A percentile compares a stretch with the other conserved stretches of the same genome.
These are phyloP conservation scores for Alviniconcha strummeri DNA, from an alignment of 2,888 invertebrate genomes.

Conservation along the genomic window DNA sequence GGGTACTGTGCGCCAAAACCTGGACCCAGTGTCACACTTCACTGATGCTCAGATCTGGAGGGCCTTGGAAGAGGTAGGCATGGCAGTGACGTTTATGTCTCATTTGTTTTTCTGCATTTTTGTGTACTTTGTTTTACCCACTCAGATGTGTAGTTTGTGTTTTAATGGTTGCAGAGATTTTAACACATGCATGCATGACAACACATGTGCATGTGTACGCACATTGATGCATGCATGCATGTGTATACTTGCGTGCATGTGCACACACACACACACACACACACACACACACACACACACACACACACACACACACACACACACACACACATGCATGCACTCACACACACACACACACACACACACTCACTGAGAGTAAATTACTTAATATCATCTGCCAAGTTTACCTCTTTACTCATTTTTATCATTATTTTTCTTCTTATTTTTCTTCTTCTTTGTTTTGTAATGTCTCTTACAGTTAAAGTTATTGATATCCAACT, in stretches of 20 bases:
- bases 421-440: too few relatives aligned
- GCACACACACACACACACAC: too few relatives aligned
- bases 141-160: too few relatives aligned
- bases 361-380: neutral
- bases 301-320: neutral
- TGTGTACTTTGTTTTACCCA: too few relatives aligned
- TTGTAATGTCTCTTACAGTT: neutral
- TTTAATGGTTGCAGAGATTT: too few relatives aligned
- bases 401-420: too few relatives aligned
- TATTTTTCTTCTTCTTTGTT: neutral
- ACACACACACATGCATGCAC: neutral
- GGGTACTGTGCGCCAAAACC: slow-evolving; percentile 55
- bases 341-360: neutral
- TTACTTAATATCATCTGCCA: neutral
- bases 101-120: too few relatives aligned
- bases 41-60: slow-evolving; percentile 59
- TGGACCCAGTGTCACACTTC: slow-evolving; percentile 53
- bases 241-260: neutral
- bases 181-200: too few relatives aligned
- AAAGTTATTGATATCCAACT: too few relatives aligned
- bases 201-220: neutral
- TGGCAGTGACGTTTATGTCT: neutral
- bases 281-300: too few relatives aligned
- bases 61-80: slow-evolving; percentile 49
- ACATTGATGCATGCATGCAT: neutral